Evolutionary conservation across 37 sponge, comb jelly and placozoan genomes (phyloP).

Genomic region (Spongilla lacustris): DNA sequence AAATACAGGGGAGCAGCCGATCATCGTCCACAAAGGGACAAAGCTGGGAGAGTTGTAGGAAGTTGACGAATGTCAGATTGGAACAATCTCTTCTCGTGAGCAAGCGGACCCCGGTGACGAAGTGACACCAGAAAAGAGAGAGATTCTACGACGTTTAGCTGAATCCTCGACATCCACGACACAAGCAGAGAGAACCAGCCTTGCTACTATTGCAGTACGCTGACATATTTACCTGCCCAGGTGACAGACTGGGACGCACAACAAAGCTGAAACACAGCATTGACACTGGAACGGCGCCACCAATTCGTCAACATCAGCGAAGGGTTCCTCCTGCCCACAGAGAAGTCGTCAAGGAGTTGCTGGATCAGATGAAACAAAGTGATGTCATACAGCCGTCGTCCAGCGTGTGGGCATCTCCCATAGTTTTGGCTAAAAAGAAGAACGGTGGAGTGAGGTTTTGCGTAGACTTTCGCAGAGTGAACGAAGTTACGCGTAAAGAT

Average conservation of each 20-base stretch:
- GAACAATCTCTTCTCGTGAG: background rate
- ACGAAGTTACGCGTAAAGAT: conserved; percentile 13
- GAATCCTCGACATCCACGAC: background rate
- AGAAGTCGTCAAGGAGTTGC: conserved; percentile 8
- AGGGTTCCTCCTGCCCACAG: background rate
- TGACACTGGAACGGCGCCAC: conserved; percentile 30
- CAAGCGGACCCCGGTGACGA: background rate
- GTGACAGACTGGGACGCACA: conserved; percentile 11
- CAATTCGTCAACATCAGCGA: conserved; percentile 32
- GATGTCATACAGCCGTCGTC: conserved; percentile 30
- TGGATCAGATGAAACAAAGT: conserved; percentile 18
- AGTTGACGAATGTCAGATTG: background rate
- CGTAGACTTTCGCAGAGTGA: background rate
- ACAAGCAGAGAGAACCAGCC: background rate
- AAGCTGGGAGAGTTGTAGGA: background rate
- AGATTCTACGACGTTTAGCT: conserved; percentile 1
- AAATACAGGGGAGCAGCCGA: background rate
- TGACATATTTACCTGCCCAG: conserved; percentile 8
- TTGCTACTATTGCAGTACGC: background rate
- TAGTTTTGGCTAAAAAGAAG: conserved; percentile 40
- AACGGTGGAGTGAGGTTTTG: conserved; percentile 26
- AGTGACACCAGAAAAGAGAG: background rate
- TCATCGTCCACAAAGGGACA: background rate
- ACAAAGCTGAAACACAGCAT: conserved; percentile 9
- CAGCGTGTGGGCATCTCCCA: conserved; percentile 49